Percentiles rank a stretch among this genome's conserved stretches.
phyloP scores from a whole-genome alignment of 2,113 vertebrate species.

The Chlamydotis undulata region DNA sequence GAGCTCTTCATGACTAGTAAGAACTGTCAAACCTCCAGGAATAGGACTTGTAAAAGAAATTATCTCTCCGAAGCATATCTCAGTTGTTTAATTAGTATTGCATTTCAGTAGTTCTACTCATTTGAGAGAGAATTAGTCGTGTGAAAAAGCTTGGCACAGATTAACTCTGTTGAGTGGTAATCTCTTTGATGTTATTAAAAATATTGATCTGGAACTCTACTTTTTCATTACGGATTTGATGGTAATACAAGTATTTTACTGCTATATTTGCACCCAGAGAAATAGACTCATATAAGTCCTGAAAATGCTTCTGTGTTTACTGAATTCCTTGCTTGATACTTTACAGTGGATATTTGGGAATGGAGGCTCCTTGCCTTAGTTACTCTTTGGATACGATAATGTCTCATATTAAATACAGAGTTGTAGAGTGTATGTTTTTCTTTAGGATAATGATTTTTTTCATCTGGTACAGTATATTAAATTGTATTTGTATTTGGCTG shows the following conservation, averaged over 20 bases:
- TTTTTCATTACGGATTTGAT: neutral
- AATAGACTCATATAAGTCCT: neutral
- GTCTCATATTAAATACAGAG: rapidly evolving
- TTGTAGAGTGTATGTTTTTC: neutral
- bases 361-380: neutral
- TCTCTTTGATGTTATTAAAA: neutral
- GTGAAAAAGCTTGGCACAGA: neutral
- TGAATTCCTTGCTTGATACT: neutral
- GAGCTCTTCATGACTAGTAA: neutral
- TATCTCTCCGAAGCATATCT: neutral
- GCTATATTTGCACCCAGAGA: neutral
- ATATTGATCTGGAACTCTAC: neutral
- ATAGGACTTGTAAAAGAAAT: neutral
- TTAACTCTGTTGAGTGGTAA: neutral
- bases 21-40: neutral
- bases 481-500: neutral
- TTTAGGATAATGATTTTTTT: neutral
- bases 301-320: neutral
- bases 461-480: too few species aligned
- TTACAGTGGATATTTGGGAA: neutral
- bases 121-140: neutral
- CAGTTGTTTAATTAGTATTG: neutral
- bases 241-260: neutral
- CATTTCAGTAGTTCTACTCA: neutral
- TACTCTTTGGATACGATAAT: neutral